Evolutionary conservation across 2,888 invertebrate species (phyloP), one percentile per base, ranked within the genome.

Genomic region (Thymelicus acteon): DNA sequence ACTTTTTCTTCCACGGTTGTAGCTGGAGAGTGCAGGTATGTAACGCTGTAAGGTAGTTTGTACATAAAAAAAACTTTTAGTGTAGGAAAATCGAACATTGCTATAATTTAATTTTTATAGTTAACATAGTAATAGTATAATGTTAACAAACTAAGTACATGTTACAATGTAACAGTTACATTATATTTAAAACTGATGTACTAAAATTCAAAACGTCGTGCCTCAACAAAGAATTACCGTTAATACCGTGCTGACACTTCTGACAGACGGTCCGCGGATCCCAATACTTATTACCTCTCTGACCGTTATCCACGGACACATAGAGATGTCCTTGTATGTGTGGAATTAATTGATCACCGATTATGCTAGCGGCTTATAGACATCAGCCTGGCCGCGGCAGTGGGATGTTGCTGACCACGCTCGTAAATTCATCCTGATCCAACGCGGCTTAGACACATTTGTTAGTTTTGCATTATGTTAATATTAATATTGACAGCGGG

Each of bases 311-410:
- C 71, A 75, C 79, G 76, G 80, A 80, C 80, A 80, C 79, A 85
- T 87, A 85, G 86, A 87, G 85, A 87, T 87, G 85, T 87, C 85
- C 80, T 83, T 78, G 78, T 81, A 80, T 82, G 81, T 84, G 80
- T 77, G 79, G 81, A 85, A 85, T 86, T 87, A 89, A 89, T 86
- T 87, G 83, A 86, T 89, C 85, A 80, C 78, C 77, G 77, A 77
- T 75, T 75, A 71, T 71, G 66, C 72, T 74, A 76, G 77, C 75
- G 75, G 82, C 80, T 85, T 82, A 70, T 48, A 48, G 69, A 49
- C 69, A 24, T 58, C 63, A 69, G 10, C 8, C 7, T 0, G 69
- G 63, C 69, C 58, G 57, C 10, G 69, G 63, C 69, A 63, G 57
- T 48, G 63, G 48, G 49, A 58, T 57, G 31, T 31, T 31, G 31